Evolutionary conservation across 2,888 invertebrate species (phyloP), one percentile per base, ranked within the genome.

Genomic region (Ethmia dodecea): DNA sequence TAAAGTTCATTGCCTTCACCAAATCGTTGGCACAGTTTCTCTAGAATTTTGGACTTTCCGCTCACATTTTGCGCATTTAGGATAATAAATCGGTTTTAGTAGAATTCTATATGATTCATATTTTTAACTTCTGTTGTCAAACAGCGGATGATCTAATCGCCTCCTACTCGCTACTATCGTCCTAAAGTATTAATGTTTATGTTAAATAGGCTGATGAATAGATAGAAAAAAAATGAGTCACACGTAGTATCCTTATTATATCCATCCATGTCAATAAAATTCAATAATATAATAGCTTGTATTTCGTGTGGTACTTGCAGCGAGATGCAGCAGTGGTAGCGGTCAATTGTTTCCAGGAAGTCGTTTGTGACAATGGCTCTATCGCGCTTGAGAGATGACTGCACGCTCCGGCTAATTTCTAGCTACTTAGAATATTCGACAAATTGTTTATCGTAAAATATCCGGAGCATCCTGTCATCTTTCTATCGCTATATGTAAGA

Each of bases 141-240:
- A 56, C 49, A 40, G 48, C 12, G 30, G 50, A 67, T 80, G 80
- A 80, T 59, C 73, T 77, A 78, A 80, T 68, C 70, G 47, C 58
- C 71, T 52, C 77, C 77, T 63, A 78, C 79, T 47, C 38, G 40
- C 38, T 48, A 6, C 31, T 30, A 13, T n/a, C n/a, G n/a, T n/a
- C n/a, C n/a, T n/a, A n/a, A n/a, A n/a, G n/a, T n/a, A n/a, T n/a
- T n/a, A n/a, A n/a, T n/a, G n/a, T n/a, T n/a, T n/a, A n/a, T n/a
- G n/a, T n/a, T n/a, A n/a, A n/a, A n/a, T n/a, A n/a, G n/a, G n/a
- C n/a, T n/a, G n/a, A n/a, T n/a, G n/a, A n/a, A n/a, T n/a, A n/a
- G n/a, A n/a, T n/a, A n/a, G n/a, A n/a, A n/a, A n/a, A n/a, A n/a
- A n/a, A n/a, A n/a, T n/a, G n/a, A n/a, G n/a, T n/a, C n/a, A n/a